Conservation (phyloP, 2,797 vertebrate genomes). For the Tenualosa ilisha region DNA sequence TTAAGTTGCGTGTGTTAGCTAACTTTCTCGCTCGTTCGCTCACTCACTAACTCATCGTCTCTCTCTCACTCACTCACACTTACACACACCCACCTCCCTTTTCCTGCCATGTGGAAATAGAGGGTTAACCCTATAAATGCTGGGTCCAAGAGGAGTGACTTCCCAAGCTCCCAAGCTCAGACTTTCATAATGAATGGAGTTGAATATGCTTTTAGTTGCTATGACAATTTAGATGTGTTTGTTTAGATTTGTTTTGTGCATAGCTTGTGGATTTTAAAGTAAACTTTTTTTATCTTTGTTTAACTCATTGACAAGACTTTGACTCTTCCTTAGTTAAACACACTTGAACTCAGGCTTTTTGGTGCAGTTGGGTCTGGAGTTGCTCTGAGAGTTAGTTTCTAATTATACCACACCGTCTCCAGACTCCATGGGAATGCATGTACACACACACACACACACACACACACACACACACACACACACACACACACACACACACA, state of each 20-base stretch:
- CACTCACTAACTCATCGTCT: slow-evolving; percentile 41
- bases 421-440: not conserved
- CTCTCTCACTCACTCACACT: slow-evolving; percentile 4
- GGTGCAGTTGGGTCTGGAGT: not conserved
- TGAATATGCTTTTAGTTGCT: slow-evolving; percentile 48
- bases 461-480: not conserved
- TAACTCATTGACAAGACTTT: not conserved
- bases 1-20: slow-evolving; percentile 37
- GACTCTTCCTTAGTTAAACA: not conserved
- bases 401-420: not conserved
- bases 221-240: slow-evolving; percentile 11
- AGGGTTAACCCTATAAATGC: slow-evolving; percentile 74
- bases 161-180: not conserved
- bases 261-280: not conserved
- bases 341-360: not conserved
- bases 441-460: not conserved
- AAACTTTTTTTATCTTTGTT: not conserved
- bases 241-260: not conserved
- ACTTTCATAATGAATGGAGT: not conserved
- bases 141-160: slow-evolving; percentile 3
- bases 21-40: slow-evolving; percentile 44
- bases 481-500: not conserved
- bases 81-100: slow-evolving; percentile 39
- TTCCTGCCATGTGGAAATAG: slow-evolving; percentile 62
- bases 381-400: not conserved